Evolutionary conservation across 2,888 invertebrate species (phyloP), one percentile per base, ranked within the genome.

Genomic region (Cephus rjabovi): DNA sequence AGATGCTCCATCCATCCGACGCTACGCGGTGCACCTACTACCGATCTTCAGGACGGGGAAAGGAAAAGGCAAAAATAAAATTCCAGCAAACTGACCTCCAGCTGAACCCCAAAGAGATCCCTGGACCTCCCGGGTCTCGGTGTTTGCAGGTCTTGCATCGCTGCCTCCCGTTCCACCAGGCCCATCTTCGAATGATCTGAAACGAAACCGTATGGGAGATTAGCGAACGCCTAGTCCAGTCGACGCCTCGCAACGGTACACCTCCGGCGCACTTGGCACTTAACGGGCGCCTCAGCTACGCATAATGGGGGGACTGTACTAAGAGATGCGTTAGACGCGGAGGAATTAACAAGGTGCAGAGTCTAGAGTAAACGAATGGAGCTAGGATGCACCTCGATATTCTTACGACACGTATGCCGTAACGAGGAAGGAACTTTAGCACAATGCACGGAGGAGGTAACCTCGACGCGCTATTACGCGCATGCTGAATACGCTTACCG

Each of bases 21-120:
- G 40, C 4, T 15, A 1, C 40, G 1, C 40, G 40, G 15, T 40
- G 15, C 40, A 40, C 15, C 40, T 40, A 4, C 15, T 15, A 15
- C 40, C 12, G 15, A 15, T n/a, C 71, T n/a, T 70, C 6, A 33
- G 12, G n/a, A n/a, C n/a, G 71, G n/a, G n/a, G n/a, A n/a, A n/a
- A 12, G 3, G 30, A 70, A 12, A 23, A n/a, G 12, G 12, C 3
- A 6, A 11, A 33, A 71, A n/a, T 9, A 30, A 33, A 31, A 33
- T 12, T 71, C 15, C 15, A 34, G 23, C 1, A 74, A 40, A 79
- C 87, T 92, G 90, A 94, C 94, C 93, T 94, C 94, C 30, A 94
- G 91, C 83, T 94, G 94, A 76, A 94, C 93, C 74, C 94, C 94
- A 85, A 94, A 94, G 56, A 94, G 91, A 87, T 94, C 94, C 81